Base-by-base conservation (phyloP, 1,140 invertebrate species). In the Heliconius congener region DNA sequence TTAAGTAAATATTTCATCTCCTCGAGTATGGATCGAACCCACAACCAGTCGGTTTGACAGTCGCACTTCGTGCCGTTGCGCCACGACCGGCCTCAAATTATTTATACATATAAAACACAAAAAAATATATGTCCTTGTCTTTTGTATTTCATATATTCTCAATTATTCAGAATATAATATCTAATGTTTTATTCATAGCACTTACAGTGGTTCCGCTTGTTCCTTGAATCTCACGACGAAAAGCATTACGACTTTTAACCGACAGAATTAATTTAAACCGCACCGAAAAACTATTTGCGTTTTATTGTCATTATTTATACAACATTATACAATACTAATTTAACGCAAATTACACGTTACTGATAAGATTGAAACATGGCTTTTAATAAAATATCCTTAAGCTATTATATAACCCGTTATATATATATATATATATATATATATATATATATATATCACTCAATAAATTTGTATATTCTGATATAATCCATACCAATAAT, bases 161-260 rank as follows among this genome's bases (percentile, higher is more conserved):
- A 18, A 66, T 23, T 66, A n/a, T 30, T 16, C n/a, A 18, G n/a
- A 30, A 66, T 16, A 66, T 46, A 46, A 66, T 16, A 66, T 30
- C 23, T 66, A 6, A 66, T 66, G 23, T 66, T 66, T 66, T 66
- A 66, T 66, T 66, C 60, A 66, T 30, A 30, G 60, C 60, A 66
- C 60, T 66, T 30, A 66, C 16, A 13, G 60, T n/a, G 2, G 60
- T 66, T 66, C 60, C 27, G 60, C 23, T 66, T 30, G 60, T 66
- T 30, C 60, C 60, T 66, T 66, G 60, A 66, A 66, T 30, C 11
- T 30, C 1, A 66, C 60, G 13, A 66, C 60, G 13, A 3, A 6
- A 66, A 13, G 23, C 27, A 66, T 66, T 66, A 30, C 23, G 13
- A 66, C 23, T 23, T 18, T 11, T 66, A 27, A 66, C 60, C 23